phyloP scores from a whole-genome alignment of 2,797 vertebrate species.

The Notoglanidium macrostoma region DNA sequence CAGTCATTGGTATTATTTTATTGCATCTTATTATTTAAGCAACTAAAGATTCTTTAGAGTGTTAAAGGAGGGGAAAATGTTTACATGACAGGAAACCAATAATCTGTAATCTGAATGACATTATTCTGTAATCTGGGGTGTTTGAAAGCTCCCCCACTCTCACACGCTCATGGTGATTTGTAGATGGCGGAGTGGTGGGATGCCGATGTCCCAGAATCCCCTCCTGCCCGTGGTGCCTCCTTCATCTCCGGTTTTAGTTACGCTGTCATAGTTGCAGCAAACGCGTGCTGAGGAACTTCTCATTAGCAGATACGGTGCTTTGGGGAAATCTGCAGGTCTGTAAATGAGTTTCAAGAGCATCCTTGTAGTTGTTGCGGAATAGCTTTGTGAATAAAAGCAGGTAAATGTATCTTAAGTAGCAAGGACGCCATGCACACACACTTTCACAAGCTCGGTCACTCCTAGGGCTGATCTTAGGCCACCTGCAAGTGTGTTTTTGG shows the following conservation, averaged over 20 bases:
- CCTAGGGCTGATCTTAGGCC: background rate
- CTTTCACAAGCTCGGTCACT: too few relatives aligned
- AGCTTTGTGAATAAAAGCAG: background rate
- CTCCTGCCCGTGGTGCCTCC: background rate
- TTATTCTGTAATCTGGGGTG: background rate
- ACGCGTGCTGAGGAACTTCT: background rate
- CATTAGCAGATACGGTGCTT: background rate
- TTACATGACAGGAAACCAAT: background rate
- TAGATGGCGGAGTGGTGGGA: background rate
- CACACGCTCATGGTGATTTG: background rate
- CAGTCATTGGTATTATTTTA: background rate
- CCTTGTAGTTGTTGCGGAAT: background rate
- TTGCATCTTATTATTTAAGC: background rate
- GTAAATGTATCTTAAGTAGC: background rate
- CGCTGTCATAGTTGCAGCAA: background rate
- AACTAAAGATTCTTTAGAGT: background rate
- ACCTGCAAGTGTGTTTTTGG: background rate
- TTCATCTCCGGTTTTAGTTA: background rate
- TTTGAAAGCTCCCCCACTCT: background rate
- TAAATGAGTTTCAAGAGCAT: background rate
- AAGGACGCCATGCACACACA: too few relatives aligned
- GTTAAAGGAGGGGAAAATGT: background rate
- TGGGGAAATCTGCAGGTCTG: background rate
- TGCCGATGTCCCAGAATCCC: background rate
- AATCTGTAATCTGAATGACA: background rate